These are phyloP conservation scores for Anoura caudifer DNA, from an alignment of 2,113 vertebrate species.

Conservation along the genomic window DNA sequence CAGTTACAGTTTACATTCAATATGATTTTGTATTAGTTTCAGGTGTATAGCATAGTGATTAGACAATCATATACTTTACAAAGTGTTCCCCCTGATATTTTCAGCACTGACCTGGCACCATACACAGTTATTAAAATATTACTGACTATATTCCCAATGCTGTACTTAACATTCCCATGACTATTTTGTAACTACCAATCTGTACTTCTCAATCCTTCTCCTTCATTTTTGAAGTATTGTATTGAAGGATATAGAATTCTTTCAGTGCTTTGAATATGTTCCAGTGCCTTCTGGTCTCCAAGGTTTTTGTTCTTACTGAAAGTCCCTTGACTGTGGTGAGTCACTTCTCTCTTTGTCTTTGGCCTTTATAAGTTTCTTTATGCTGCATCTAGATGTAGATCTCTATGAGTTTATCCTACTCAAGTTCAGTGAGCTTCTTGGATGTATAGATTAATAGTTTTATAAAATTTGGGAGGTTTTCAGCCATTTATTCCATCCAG, in stretches of 20 bases:
- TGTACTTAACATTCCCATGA: not conserved
- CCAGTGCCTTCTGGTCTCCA: not conserved
- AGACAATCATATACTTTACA: not conserved
- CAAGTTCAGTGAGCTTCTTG: not conserved
- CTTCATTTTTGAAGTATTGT: not conserved
- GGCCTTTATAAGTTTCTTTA: slow-evolving; percentile 5
- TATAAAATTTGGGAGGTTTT: slow-evolving; percentile 11
- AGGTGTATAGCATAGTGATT: not conserved
- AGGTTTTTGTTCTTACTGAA: not conserved
- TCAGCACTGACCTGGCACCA: not conserved
- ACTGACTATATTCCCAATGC: not conserved
- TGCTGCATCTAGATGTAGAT: not conserved
- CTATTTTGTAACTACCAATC: not conserved
- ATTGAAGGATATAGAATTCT: not conserved
- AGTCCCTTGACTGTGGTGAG: not conserved
- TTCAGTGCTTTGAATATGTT: not conserved
- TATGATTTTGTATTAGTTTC: not conserved
- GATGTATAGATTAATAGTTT: slow-evolving; percentile 5
- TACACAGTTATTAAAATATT: not conserved
- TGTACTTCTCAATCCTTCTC: not conserved
- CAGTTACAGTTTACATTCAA: not conserved
- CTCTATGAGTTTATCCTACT: not conserved
- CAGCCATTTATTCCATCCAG: not conserved
- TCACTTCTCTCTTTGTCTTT: slow-evolving; percentile 2
- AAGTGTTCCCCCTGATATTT: not conserved